Base-by-base conservation (phyloP, 2,888 invertebrate species). In the Aporophyla nigra region DNA sequence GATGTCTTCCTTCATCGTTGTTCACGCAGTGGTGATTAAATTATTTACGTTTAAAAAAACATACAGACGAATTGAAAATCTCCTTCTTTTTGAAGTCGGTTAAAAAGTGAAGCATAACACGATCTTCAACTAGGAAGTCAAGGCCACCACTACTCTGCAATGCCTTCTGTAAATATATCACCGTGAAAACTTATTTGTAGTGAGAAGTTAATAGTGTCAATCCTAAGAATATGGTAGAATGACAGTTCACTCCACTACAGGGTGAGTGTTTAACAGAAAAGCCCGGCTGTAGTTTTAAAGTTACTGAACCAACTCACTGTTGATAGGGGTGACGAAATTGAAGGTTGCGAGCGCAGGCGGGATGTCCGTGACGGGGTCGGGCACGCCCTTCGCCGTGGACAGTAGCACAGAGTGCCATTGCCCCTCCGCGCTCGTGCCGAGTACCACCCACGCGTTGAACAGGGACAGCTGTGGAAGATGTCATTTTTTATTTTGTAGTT, bases 311-410 rank as follows among this genome's bases (percentile, higher is more conserved):
- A 0, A 87, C 90, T 89, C 1, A 92, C 93, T 86, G 46, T 63
- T 12, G 12, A 71, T 54, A 3, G 92, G 89, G 19, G 88, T 85
- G n/a, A 89, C 84, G 27, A 90, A 74, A 53, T 90, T 94, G 78
- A 95, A 75, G 0, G 95, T 94, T 63, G 90, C 92, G 5, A 96
- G 91, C 0, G 96, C 94, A 0, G 96, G 96, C 6, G 94, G 94
- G 72, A 96, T 95, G 46, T 93, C 96, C 0, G 95, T 95, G 40
- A 90, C 88, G 1, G 95, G 95, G 79, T 96, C 96, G 0, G 92
- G 79, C 1, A 84, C 80, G 2, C 96, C 96, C 0, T 86, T 88
- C 1, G 93, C 91, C 1, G 96, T 95, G 46, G 86, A 86, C 58
- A 96, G 49, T 9, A 96, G 72, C 2, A 85, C 83, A 46, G 76